Base-by-base conservation (phyloP, 1,140 invertebrate species). In the Hylaeus volcanicus region DNA sequence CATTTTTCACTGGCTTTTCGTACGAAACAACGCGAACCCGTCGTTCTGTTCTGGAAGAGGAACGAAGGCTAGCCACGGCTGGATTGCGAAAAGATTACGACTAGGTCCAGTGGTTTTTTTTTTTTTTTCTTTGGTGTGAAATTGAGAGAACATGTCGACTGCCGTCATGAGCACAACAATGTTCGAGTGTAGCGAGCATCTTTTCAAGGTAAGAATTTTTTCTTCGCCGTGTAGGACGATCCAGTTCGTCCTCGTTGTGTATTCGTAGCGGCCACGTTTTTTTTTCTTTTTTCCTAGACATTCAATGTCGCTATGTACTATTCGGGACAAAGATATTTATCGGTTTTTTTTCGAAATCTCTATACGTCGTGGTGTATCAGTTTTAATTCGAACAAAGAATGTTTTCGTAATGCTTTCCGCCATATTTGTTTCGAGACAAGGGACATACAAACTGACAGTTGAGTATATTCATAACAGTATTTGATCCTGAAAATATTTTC, bases 81-180 rank as follows among this genome's bases (percentile, higher is more conserved):
- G 78, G 51, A 79, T 48, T 43, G 51, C 58, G n/a, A 70, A 48
- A 37, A 75, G 41, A 37, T 73, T 26, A 48, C 15, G 11, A 56
- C 39, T 71, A 58, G 39, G 63, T 81, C 5, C 41, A 81, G 77
- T 86, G 84, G 80, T 74, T 86, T 86, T 79, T 76, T 83, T 84
- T 83, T 76, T 86, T 86, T 80, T 80, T 83, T 86, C 0, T 26
- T 26, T 26, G 26, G 86, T 85, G 86, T 61, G 53, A 88, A 82
- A 75, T 48, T 6, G 72, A 79, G 60, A 55, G 66, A 89, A 87
- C 64, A 93, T 93, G 92, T 92, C 92, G 81, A 91, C 92, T 8
- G 92, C 91, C 79, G 92, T 92, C 64, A 92, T 93, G 92, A 91
- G 89, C 87, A 93, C 83, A 65, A 86, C 91, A 6, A 92, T 92